Conservation (phyloP, 2,888 invertebrate genomes). For the Amphipyra tragopoginis region DNA sequence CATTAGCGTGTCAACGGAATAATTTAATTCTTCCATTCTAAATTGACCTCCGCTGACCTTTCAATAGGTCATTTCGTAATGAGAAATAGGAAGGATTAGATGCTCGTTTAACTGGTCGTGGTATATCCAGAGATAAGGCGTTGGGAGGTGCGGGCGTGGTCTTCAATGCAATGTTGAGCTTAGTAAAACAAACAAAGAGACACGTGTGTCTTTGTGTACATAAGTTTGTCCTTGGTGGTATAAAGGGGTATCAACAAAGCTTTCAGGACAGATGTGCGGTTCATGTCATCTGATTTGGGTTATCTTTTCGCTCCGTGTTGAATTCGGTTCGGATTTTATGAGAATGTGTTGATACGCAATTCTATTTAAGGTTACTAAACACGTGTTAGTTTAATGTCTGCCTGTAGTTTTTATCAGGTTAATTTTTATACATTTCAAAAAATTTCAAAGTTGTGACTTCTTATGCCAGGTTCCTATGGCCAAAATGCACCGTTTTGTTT, state of each 20-base stretch:
- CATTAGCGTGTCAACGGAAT: constrained; percentile 50
- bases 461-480: too few species aligned
- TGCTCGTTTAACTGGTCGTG: constrained; percentile 54
- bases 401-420: too few species aligned
- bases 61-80: constrained; percentile 43
- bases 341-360: constrained; percentile 20
- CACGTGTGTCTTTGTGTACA: constrained; percentile 59
- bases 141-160: constrained; percentile 70
- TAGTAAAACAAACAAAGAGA: constrained; percentile 72
- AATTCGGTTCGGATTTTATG: constrained; percentile 22
- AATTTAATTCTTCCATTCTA: constrained; percentile 46
- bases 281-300: constrained; percentile 47
- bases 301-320: constrained; percentile 33
- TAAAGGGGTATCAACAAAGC: constrained; percentile 51
- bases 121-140: constrained; percentile 62
- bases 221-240: constrained; percentile 52
- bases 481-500: too few species aligned
- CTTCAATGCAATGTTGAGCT: constrained; percentile 72
- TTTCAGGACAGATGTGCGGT: constrained; percentile 50
- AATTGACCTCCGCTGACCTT: constrained; percentile 50
- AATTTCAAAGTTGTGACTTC: too few species aligned
- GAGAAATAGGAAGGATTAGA: constrained; percentile 42
- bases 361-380: constrained; percentile 37
- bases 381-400: constrained; percentile 12
- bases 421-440: too few species aligned